Percentiles rank a stretch among this genome's conserved stretches.
Evolutionary conservation across 2,797 vertebrate species (phyloP).

Genomic region (Epinephelus awoara): DNA sequence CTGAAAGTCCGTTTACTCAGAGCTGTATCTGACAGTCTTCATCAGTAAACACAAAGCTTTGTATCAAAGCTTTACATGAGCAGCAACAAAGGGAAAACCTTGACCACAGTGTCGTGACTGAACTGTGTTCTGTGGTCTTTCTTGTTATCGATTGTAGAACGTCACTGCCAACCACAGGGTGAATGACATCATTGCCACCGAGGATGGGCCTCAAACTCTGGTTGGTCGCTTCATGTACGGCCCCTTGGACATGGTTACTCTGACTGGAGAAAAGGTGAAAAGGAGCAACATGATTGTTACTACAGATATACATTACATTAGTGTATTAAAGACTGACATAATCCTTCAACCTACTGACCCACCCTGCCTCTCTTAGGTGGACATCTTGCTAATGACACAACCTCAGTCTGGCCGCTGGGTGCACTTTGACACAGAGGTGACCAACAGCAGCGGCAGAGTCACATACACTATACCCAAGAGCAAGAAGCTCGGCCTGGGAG

Average conservation of each 20-base stretch:
- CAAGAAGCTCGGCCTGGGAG: constrained; percentile 92
- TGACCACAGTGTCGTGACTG: neutral
- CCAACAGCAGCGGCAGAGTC: constrained; percentile 95
- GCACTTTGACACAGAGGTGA: constrained; percentile 96
- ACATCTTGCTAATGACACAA: constrained; percentile 95
- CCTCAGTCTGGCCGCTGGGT: constrained; percentile 96
- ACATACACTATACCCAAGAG: constrained; percentile 92
- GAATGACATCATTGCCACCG: constrained; percentile 94
- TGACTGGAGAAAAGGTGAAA: constrained; percentile 97
- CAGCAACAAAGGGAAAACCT: neutral
- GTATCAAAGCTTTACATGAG: neutral
- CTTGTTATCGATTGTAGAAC: constrained; percentile 84
- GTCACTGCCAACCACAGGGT: constrained; percentile 97
- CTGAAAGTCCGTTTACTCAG: neutral
- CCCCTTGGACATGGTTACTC: constrained; percentile 97
- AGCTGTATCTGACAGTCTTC: neutral
- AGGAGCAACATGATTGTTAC: neutral
- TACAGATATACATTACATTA: neutral
- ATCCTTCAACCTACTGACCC: constrained; percentile 1
- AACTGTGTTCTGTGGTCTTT: neutral
- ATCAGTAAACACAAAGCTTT: neutral
- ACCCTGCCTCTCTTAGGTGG: constrained; percentile 87
- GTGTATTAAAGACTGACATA: neutral
- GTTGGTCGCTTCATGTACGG: constrained; percentile 99
- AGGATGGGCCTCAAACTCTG: constrained; percentile 93